Base-by-base conservation (phyloP, 2,113 vertebrate genomes). In the Apus apus region DNA sequence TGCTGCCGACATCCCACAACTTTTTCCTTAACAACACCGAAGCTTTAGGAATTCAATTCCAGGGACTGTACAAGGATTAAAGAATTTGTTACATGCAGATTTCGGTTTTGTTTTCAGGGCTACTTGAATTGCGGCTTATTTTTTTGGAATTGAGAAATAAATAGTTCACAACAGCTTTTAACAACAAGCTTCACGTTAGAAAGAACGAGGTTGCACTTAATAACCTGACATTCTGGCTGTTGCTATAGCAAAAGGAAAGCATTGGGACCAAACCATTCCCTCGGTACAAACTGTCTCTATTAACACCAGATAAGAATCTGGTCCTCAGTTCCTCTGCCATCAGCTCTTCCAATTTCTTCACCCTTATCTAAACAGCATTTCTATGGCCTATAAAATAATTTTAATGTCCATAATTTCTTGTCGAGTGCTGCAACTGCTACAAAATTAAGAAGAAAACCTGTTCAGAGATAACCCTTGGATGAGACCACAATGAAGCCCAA, bases 291-390 rank as follows among this genome's bases (percentile, higher is more conserved):
- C 2, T 6, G 56, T 32, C 25, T 70, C 75, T 38, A 64, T 66
- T 90, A 87, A 65, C 84, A 79, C 6, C 50, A 83, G 91, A 80
- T 90, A 87, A 74, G 51, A 53, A 95, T 86, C 90, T 67, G 56
- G 43, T 73, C 90, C 56, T 67, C 36, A 48, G 50, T 3, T 88
- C 85, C 32, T 85, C 64, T 58, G 15, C 36, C 72, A 80, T 85
- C 67, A 66, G 14, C 66, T 6, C 36, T 15, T 79, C 48, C 62
- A 74, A 82, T 67, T 77, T 85, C 82, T 83, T 58, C 65, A 64
- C 57, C 67, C 71, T 95, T 83, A 88, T 74, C 87, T 90, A 66
- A 80, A 70, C 43, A 83, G 60, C 46, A 34, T 29, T 87, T 85
- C 82, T 76, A 46, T 9, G 17, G 56, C 46, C 51, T 15, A 34